Conservation (phyloP, 2,113 vertebrate genomes). For the Pyxicephalus adspersus region DNA sequence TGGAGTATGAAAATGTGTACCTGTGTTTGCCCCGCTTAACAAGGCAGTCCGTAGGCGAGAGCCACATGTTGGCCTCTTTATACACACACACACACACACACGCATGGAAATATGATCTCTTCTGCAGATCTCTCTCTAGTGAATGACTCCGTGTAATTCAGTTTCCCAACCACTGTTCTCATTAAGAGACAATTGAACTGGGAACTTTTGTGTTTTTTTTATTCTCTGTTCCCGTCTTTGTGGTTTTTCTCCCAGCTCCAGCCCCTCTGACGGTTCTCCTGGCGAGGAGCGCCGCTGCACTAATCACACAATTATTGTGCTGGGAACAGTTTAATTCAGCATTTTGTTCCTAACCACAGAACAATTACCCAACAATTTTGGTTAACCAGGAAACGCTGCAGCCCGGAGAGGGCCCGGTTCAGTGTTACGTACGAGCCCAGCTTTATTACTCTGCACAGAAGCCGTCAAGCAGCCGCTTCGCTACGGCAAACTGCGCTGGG, state of each 20-base stretch:
- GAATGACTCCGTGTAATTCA: slow-evolving; percentile 20
- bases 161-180: slow-evolving; percentile 72
- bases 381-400: slow-evolving; percentile 88
- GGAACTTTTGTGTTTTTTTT: slow-evolving; percentile 71
- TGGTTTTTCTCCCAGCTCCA: slow-evolving; percentile 82
- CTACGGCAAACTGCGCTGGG: slow-evolving; percentile 62
- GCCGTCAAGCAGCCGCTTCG: slow-evolving; percentile 66
- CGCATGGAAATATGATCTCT: too few relatives aligned
- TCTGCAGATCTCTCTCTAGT: neutral
- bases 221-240: slow-evolving; percentile 77
- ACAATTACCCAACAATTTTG: slow-evolving; percentile 96
- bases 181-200: slow-evolving; percentile 77
- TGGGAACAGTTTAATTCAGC: slow-evolving; percentile 88
- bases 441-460: too few relatives aligned
- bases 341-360: slow-evolving; percentile 89
- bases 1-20: too few relatives aligned
- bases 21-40: too few relatives aligned
- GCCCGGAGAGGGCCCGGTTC: slow-evolving; percentile 74
- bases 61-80: too few relatives aligned
- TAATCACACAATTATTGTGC: slow-evolving; percentile 93
- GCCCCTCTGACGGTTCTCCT: slow-evolving; percentile 84
- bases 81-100: too few relatives aligned
- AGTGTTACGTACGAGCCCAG: too few relatives aligned
- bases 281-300: slow-evolving; percentile 84
- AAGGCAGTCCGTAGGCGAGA: too few relatives aligned